These are phyloP conservation scores for Bilobella aurantiaca DNA, from an alignment of 1,140 invertebrate species.

Conservation along the genomic window DNA sequence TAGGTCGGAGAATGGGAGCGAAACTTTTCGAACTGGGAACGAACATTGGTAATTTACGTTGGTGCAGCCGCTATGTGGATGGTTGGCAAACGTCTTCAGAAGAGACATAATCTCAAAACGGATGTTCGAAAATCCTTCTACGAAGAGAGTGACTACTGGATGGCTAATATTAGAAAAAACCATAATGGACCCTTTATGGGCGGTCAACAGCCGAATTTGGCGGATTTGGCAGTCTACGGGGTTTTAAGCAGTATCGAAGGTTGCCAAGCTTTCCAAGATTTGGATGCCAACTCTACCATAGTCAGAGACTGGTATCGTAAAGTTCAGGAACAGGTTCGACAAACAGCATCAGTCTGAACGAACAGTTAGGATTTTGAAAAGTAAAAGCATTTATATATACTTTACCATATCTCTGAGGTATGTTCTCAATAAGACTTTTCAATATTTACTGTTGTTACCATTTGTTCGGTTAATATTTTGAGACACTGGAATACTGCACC, in stretches of 20 bases:
- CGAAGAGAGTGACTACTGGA: slow-evolving; percentile 75
- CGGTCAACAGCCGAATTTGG: slow-evolving; percentile 75
- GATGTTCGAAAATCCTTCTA: slow-evolving; percentile 84
- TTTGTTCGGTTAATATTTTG: background rate
- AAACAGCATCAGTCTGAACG: background rate
- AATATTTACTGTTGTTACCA: background rate
- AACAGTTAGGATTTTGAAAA: background rate
- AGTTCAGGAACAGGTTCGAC: slow-evolving; percentile 33
- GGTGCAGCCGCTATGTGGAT: slow-evolving; percentile 90
- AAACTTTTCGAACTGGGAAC: slow-evolving; percentile 75
- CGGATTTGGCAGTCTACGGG: slow-evolving; percentile 88
- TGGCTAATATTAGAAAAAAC: slow-evolving; percentile 56
- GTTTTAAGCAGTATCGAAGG: slow-evolving; percentile 91
- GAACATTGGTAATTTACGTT: slow-evolving; percentile 78
- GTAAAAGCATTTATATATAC: background rate
- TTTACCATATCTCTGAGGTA: background rate
- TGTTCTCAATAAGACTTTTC: no score
- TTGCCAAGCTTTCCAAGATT: slow-evolving; percentile 79
- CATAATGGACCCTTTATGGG: slow-evolving; percentile 61
- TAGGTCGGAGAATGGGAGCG: slow-evolving; percentile 81
- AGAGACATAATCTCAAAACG: slow-evolving; percentile 70
- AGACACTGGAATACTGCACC: background rate
- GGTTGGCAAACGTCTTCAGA: slow-evolving; percentile 78
- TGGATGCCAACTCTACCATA: slow-evolving; percentile 61
- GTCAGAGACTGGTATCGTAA: slow-evolving; percentile 44